These are phyloP conservation scores for Carposina sasakii DNA, from an alignment of 1,140 invertebrate species.

Conservation along the genomic window DNA sequence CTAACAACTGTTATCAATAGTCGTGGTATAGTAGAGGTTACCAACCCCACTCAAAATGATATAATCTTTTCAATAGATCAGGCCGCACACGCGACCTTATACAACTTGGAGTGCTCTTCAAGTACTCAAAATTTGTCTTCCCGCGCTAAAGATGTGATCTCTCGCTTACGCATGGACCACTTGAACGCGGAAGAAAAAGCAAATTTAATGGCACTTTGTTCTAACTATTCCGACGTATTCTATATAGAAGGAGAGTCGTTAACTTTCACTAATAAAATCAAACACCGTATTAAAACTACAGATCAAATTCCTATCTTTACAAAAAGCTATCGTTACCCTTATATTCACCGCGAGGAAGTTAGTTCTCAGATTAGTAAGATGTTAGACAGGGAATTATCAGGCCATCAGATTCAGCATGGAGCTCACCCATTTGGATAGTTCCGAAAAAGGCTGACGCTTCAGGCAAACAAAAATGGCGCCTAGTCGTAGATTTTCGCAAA, in stretches of 20 bases:
- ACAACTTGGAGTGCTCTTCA: neutral
- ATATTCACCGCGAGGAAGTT: conserved; percentile 13
- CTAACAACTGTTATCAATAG: neutral
- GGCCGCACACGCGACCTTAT: neutral
- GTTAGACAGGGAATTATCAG: too few species aligned
- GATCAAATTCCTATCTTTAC: conserved; percentile 6
- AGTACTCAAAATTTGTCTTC: too few species aligned
- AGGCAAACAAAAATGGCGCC: too few species aligned
- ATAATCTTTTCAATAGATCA: neutral
- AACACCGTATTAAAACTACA: conserved; percentile 19
- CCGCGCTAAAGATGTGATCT: neutral
- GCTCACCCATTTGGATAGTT: too few species aligned
- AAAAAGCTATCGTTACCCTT: conserved; percentile 38
- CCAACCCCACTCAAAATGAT: neutral
- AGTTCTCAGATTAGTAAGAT: too few species aligned
- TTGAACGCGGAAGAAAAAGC: neutral
- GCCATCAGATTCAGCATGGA: too few species aligned
- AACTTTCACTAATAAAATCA: conserved; percentile 22
- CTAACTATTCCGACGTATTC: neutral
- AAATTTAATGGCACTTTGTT: neutral
- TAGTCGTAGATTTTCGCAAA: too few species aligned
- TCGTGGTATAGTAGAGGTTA: neutral
- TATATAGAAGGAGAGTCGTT: conserved; percentile 4
- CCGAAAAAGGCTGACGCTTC: too few species aligned
- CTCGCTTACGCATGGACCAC: neutral